Evolutionary conservation across 1,140 invertebrate genomes (phyloP), one percentile per base, ranked within the genome.

Genomic region (Oncopodura yosiiana): DNA sequence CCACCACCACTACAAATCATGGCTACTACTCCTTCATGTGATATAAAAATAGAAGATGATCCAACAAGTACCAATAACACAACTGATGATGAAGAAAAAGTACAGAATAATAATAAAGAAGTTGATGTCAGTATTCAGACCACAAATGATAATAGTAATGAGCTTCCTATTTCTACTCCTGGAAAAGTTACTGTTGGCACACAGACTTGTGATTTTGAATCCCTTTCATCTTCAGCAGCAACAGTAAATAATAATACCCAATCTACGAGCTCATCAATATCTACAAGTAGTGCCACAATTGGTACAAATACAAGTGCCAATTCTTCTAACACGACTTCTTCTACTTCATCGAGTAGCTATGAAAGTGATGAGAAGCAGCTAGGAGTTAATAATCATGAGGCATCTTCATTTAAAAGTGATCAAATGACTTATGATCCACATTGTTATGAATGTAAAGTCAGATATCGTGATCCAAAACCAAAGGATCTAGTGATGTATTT

Each of bases 401-500:
- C 56, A 58, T 73, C 77, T 26, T 71, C 69, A 12, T 87, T 83
- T 67, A 77, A 83, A 59, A 74, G 78, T n/a, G 77, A 82, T 27
- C 86, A 84, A 69, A 78, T 88, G 69, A 81, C 81, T 1, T 73
- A 81, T 3, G 89, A 94, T 67, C 80, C 82, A 3, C 82, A 92
- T 67, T 97, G 93, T 73, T 86, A 87, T 68, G 87, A 94, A 70
- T 96, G 93, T 70, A 87, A 87, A 69, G 83, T 89, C 12, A 78
- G 86, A 46, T 94, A 90, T 72, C 74, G 84, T 53, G 92, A 97
- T 70, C 92, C 93, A 0, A 83, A 85, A 53, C 85, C 88, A 0
- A 80, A 83, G 56, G 87, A 95, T 69, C 75, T 96, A 16, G 82
- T 94, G 53, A 94, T 97, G 87, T 95, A 92, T 71, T 77, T 97